Base-by-base conservation (phyloP, 2,797 vertebrate genomes). In the Acipenser oxyrinchus region DNA sequence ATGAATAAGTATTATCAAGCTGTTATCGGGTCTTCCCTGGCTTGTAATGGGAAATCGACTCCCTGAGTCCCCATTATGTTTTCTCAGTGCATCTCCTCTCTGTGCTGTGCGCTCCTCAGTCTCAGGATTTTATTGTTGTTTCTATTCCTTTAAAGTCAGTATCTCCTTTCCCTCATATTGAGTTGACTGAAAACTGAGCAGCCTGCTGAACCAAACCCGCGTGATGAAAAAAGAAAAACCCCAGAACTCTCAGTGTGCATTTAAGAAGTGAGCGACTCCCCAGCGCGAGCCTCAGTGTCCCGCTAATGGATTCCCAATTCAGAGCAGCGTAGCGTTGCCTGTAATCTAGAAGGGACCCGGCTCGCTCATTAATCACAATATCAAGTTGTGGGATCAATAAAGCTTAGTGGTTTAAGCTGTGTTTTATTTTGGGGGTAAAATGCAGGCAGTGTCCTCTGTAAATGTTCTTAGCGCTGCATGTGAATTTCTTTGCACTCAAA, bases 401-500 rank as follows among this genome's bases (percentile, higher is more conserved):
- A 91, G 87, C 86, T 88, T 90, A 89, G 84, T 79, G 82, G 80
- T 84, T 37, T 89, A 88, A 88, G 82, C 76, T 81, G 83, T 83
- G 84, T 90, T 89, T 85, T 86, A 84, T 82, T 86, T 84, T 83
- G 77, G 79, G 82, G 86, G 80, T 69, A 81, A 91, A 92, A 92
- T 87, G 86, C 87, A 91, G 85, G 84, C 87, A 90, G 88, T 92
- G 91, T 92, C 81, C 89, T 92, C 71, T 37, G 77, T 84, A 88
- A 93, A 92, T 88, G 89, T 91, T 93, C 89, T 92, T 91, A 90
- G 84, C 78, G 89, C 90, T 87, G 91, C 92, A 92, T 92, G 92
- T 91, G 89, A 93, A 91, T 91, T 92, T 93, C 88, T 91, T 90
- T 93, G 91, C 89, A 82, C 86, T 93, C 88, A 94, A 91, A 93